phyloP scores from a whole-genome alignment of 2,113 vertebrate genomes.

The Tachycineta bicolor region DNA sequence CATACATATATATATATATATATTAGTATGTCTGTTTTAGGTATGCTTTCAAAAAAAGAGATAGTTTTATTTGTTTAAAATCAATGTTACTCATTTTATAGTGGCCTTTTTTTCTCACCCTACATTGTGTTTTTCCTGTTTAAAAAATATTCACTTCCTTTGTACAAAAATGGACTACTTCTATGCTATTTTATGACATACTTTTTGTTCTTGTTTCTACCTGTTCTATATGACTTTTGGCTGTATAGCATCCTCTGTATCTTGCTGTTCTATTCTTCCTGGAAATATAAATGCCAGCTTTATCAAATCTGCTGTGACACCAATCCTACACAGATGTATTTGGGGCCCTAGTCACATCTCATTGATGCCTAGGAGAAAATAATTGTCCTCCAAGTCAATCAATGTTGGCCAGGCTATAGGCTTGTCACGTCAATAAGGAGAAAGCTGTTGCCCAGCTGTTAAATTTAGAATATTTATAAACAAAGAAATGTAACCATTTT shows the following conservation, averaged over 20 bases:
- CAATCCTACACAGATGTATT: background rate
- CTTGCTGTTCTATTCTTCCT: conserved; percentile 24
- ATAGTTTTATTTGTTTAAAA: background rate
- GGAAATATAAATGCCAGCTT: background rate
- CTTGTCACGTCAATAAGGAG: background rate
- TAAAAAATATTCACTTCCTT: background rate
- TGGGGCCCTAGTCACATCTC: background rate
- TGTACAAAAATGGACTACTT: background rate
- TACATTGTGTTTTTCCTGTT: background rate
- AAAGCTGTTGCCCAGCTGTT: background rate
- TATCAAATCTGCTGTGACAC: background rate
- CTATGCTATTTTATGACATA: background rate
- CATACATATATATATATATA: background rate
- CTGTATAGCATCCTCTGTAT: background rate
- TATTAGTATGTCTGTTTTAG: background rate
- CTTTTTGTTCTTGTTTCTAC: background rate
- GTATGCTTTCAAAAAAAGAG: background rate
- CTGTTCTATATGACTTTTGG: background rate
- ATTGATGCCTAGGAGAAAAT: background rate
- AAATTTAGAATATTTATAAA: background rate
- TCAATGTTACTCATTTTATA: background rate
- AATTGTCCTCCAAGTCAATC: background rate
- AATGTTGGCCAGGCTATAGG: background rate
- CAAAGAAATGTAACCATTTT: background rate
- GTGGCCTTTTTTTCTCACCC: background rate